Base-by-base conservation (phyloP, 1,140 invertebrate genomes). In the Ctenoplectra terminalis region DNA sequence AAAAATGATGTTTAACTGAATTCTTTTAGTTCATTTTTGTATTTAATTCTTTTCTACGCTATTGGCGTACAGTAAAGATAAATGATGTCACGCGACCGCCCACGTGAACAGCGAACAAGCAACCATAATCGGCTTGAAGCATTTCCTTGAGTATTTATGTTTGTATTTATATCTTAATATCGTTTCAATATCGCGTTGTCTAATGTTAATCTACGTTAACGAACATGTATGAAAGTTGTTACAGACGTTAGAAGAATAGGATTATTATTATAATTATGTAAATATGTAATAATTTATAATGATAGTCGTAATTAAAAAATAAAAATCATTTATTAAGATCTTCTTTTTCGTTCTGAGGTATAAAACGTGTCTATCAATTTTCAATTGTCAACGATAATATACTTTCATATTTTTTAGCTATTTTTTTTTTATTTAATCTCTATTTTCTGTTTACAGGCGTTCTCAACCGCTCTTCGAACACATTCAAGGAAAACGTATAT, bases 51-150 rank as follows among this genome's bases (percentile, higher is more conserved):
- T n/a, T 37, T 15, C 29, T 40, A n/a, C 40, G 9, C 7, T n/a
- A 26, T 46, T 17, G 29, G 20, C 2, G 9, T 26, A 76, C 2
- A 37, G 34, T 23, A 17, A 61, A 40, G 1, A 20, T 34, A 64
- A 34, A 31, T 17, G n/a, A 29, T 48, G 8, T 71, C 48, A n/a
- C 31, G n/a, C 50, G 23, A 54, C 9, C 31, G n/a, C 34, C 15
- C 48, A 37, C 48, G 50, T 71, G 34, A 56, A 34, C 50, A 70
- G 20, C 67, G 31, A 70, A 70, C 46, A 50, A 69, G 26, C 15
- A 63, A 63, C 31, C 37, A 64, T 29, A 66, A 48, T 66, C 7
- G 17, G n/a, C 46, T 66, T 26, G 40, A 31, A 31, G 5, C 8
- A 66, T 29, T 15, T 63, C 15, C 11, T n/a, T 11, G 13, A 17